phyloP scores from a whole-genome alignment of 2,797 vertebrate genomes.

The Phalanger gymnotis region DNA sequence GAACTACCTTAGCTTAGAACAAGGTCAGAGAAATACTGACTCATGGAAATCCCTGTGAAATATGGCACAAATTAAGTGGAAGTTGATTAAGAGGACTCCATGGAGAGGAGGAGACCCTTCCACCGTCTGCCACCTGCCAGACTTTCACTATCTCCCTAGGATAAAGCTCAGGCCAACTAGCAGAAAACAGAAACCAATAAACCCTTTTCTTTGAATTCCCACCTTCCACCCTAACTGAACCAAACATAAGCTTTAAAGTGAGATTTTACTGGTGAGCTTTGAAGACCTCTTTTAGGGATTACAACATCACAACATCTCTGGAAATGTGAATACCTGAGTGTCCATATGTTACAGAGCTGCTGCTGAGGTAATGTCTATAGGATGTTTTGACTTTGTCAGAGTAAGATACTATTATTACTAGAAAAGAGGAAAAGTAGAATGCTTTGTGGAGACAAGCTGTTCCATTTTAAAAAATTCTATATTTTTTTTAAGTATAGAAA shows the following conservation, averaged over 20 bases:
- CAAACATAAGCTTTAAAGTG: constrained; percentile 43
- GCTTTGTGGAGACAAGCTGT: neutral
- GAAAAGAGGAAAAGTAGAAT: constrained; percentile 8
- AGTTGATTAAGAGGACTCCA: constrained; percentile 58
- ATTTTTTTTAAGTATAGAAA: neutral
- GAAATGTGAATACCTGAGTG: constrained; percentile 12
- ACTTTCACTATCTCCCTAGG: constrained; percentile 46
- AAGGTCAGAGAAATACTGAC: neutral
- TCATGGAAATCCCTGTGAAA: constrained; percentile 68
- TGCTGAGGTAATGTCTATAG: neutral
- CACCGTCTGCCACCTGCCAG: constrained; percentile 67
- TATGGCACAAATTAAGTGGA: constrained; percentile 25
- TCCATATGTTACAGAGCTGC: neutral
- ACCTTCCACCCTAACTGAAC: constrained; percentile 56
- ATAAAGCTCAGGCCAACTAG: constrained; percentile 64
- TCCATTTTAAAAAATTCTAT: neutral
- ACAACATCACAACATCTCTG: neutral
- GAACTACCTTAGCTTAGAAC: neutral
- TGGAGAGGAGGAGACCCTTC: constrained; percentile 48
- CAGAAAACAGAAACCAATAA: constrained; percentile 52
- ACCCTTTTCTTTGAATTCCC: constrained; percentile 50
- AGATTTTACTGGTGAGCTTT: constrained; percentile 32
- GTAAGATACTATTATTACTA: constrained; percentile 31
- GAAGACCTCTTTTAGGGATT: neutral
- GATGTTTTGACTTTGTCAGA: constrained; percentile 30